phyloP scores from a whole-genome alignment of 2,888 invertebrate genomes.

The Beris chalybata region DNA sequence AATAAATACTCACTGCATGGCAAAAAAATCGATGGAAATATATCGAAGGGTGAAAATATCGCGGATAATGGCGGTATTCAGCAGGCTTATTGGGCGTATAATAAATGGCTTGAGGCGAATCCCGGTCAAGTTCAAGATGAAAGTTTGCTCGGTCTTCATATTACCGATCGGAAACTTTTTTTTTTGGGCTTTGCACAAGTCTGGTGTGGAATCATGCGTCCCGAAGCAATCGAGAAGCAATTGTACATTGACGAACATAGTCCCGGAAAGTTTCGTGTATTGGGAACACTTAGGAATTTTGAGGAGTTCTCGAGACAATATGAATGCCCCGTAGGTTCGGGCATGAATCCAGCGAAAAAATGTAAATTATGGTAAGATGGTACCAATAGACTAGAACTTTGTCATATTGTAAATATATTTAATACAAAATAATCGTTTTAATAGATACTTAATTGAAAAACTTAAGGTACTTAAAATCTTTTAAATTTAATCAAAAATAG shows the following conservation, averaged over 20 bases:
- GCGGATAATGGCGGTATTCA: conserved; percentile 43
- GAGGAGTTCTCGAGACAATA: conserved; percentile 41
- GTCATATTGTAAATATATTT: too few relatives aligned
- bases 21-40: conserved; percentile 37
- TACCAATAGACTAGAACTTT: too few relatives aligned
- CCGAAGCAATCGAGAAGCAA: conserved; percentile 40
- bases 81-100: conserved; percentile 41
- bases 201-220: conserved; percentile 41
- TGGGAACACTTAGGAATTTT: conserved; percentile 41
- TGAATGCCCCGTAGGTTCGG: conserved; percentile 39
- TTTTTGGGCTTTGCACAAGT: conserved; percentile 42
- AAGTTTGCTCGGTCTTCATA: conserved; percentile 39
- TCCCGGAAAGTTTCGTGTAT: conserved; percentile 41
- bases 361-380: conserved; percentile 24
- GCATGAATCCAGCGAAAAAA: conserved; percentile 30
- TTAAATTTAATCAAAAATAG: too few relatives aligned
- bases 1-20: conserved; percentile 41
- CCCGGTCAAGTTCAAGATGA: conserved; percentile 37
- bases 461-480: too few relatives aligned
- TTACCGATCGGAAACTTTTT: conserved; percentile 41
- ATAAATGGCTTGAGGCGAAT: conserved; percentile 41
- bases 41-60: conserved; percentile 41
- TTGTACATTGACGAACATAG: conserved; percentile 40
- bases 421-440: too few relatives aligned
- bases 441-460: too few relatives aligned